Evolutionary conservation across 2,797 vertebrate species (phyloP).

Genomic region (Psittacula echo): DNA sequence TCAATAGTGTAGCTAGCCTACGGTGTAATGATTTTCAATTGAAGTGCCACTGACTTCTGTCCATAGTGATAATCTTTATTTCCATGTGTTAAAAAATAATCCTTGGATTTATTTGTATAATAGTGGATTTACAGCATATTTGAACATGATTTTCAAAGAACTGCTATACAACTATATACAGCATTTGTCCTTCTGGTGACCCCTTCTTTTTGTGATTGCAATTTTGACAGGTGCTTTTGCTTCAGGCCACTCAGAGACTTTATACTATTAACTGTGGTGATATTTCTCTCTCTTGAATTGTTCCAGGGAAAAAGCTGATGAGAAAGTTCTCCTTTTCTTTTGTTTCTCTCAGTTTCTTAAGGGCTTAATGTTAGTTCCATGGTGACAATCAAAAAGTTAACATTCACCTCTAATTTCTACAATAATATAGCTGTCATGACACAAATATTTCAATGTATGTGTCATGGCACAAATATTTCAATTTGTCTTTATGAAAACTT

Average conservation of each 20-base stretch:
- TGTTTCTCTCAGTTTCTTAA: slow-evolving; percentile 23
- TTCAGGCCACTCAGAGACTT: slow-evolving; percentile 48
- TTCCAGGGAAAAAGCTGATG: slow-evolving; percentile 29
- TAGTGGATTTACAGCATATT: not conserved
- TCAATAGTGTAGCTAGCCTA: not conserved
- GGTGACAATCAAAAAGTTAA: not conserved
- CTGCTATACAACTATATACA: not conserved
- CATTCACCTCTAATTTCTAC: not conserved
- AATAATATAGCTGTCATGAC: not conserved
- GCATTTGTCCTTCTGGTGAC: slow-evolving; percentile 63
- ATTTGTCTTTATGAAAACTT: not conserved
- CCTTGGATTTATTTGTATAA: not conserved
- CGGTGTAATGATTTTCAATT: slow-evolving; percentile 21
- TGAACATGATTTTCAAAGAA: not conserved
- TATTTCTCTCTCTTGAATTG: slow-evolving; percentile 60
- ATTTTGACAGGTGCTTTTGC: slow-evolving; percentile 63
- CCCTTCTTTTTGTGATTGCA: slow-evolving; percentile 33
- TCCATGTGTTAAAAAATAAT: not conserved
- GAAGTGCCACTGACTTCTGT: not conserved
- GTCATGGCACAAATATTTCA: not conserved
- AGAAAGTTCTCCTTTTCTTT: slow-evolving; percentile 14
- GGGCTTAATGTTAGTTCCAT: not conserved
- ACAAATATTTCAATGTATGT: not conserved
- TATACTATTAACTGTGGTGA: slow-evolving; percentile 52
- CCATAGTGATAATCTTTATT: not conserved